Percentiles rank a stretch among this genome's conserved stretches.
Conservation (phyloP, 2,113 vertebrate species). For the Solea solea region DNA sequence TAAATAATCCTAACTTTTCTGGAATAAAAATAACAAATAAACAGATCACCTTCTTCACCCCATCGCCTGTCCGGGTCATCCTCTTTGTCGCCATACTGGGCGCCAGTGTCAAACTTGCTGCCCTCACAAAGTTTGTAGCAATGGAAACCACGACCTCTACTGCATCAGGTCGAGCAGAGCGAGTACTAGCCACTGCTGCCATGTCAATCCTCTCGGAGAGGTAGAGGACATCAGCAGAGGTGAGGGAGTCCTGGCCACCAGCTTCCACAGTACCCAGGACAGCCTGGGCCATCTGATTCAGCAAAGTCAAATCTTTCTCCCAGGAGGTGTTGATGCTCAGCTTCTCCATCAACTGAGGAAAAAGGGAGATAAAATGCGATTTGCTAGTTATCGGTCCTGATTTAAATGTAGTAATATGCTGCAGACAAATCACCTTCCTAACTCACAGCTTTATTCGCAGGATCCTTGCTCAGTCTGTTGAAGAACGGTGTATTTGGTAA, state of each 20-base stretch:
- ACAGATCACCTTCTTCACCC: constrained; percentile 48
- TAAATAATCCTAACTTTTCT: neutral
- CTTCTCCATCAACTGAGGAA: constrained; percentile 55
- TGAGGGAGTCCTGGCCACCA: constrained; percentile 22
- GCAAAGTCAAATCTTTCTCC: constrained; percentile 43
- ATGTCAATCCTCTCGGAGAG: constrained; percentile 55
- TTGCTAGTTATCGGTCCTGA: neutral
- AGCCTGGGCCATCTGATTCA: constrained; percentile 58
- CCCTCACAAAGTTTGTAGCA: constrained; percentile 65
- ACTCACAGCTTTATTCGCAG: constrained; percentile 72
- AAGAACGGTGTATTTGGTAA: constrained; percentile 76
- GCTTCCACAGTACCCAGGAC: constrained; percentile 58
- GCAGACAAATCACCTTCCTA: neutral
- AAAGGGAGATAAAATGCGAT: neutral
- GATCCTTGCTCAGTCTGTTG: constrained; percentile 62
- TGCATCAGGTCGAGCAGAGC: constrained; percentile 9
- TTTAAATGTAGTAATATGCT: neutral
- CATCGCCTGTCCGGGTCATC: constrained; percentile 58
- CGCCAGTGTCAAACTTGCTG: constrained; percentile 70
- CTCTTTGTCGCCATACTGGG: constrained; percentile 62
- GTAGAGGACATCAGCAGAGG: constrained; percentile 52
- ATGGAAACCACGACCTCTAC: constrained; percentile 66
- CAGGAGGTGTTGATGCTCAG: constrained; percentile 40
- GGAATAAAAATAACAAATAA: neutral
- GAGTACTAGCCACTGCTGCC: constrained; percentile 1